A percentile compares a stretch with the other conserved stretches of the same genome.
phyloP scores from a whole-genome alignment of 1,140 invertebrate species.

The Brachionus calyciflorus region DNA sequence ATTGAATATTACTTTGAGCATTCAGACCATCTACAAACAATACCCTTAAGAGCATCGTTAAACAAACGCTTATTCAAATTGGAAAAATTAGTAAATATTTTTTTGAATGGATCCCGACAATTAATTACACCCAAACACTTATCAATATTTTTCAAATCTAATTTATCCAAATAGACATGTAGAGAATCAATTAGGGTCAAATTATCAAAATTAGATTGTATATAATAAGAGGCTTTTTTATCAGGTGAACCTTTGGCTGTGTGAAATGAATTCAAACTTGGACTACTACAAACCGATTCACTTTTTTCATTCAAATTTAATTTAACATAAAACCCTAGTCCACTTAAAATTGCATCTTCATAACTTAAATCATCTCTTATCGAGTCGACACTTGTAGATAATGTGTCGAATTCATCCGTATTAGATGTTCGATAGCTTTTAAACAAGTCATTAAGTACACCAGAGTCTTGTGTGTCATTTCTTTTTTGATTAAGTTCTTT shows the following conservation, averaged over 20 bases:
- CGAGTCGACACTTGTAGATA: neutral
- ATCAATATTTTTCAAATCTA: neutral
- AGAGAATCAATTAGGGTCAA: neutral
- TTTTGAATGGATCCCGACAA: slow-evolving; percentile 9
- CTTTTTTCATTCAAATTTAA: neutral
- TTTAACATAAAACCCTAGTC: neutral
- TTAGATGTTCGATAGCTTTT: slow-evolving; percentile 7
- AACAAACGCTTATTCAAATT: slow-evolving; percentile 27
- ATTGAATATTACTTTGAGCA: neutral
- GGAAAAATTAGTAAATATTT: slow-evolving; percentile 4
- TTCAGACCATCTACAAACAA: neutral
- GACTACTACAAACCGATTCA: no score
- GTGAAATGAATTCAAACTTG: no score
- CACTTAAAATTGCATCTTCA: neutral
- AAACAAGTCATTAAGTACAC: neutral
- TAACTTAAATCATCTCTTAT: neutral
- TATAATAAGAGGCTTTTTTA: neutral
- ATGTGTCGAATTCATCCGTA: neutral
- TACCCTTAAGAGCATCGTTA: neutral
- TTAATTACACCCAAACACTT: neutral
- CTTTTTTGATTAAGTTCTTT: neutral
- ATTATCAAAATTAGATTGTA: neutral
- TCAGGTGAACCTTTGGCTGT: no score
- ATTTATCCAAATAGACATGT: neutral
- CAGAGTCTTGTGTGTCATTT: neutral